These are phyloP conservation scores for Henicopernis longicauda DNA, from an alignment of 2,113 vertebrate species.

Conservation along the genomic window DNA sequence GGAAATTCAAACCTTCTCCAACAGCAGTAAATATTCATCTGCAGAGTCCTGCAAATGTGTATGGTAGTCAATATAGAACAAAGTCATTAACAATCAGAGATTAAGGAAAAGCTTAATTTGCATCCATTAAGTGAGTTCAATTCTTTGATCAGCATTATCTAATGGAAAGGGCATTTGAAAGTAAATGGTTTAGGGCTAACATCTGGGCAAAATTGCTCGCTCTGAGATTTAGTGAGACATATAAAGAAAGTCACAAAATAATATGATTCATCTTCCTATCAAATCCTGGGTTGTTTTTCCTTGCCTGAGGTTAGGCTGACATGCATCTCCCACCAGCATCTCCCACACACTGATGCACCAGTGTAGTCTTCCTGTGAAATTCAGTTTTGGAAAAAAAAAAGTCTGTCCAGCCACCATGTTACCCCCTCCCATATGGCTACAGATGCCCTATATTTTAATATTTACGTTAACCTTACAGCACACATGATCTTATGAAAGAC, in stretches of 20 bases:
- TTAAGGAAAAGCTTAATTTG: neutral
- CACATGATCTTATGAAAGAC: neutral
- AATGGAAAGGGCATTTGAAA: neutral
- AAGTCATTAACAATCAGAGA: neutral
- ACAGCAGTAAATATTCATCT: neutral
- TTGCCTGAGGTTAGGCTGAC: neutral
- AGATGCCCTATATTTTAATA: neutral
- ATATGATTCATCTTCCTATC: neutral
- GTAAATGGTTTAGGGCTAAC: neutral
- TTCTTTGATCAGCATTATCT: neutral
- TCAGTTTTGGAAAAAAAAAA: neutral
- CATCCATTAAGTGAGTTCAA: neutral
- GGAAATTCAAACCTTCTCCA: neutral
- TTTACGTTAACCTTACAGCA: neutral
- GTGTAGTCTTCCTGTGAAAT: neutral
- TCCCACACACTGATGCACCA: neutral
- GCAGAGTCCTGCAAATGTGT: neutral
- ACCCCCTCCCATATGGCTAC: neutral
- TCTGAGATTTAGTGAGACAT: neutral
- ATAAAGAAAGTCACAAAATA: neutral
- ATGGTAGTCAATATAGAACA: neutral
- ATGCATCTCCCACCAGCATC: neutral
- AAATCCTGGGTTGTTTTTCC: neutral
- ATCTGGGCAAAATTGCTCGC: neutral
- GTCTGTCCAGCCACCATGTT: neutral